Base-by-base conservation (phyloP, 2,113 vertebrate genomes). In the Crypturellus undulatus region DNA sequence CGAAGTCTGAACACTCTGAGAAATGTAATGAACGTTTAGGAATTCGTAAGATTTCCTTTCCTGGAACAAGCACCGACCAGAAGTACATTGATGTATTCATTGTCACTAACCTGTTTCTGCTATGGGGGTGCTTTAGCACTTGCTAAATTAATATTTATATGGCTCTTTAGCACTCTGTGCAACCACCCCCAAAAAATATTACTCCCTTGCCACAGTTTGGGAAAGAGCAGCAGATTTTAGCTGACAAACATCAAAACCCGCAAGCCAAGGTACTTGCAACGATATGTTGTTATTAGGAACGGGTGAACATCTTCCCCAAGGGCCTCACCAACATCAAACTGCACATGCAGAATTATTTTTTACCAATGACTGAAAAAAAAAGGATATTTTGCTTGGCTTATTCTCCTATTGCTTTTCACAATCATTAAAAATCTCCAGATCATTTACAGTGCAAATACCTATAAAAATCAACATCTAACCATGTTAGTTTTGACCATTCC, bases 171-270 rank as follows among this genome's bases (percentile, higher is more conserved):
- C 7, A 14, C 25, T 43, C n/a, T 1, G 0, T 28, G 43, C 7
- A 17, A 3, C 5, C 24, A 2, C 47, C 21, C 38, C 18, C 70
- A 21, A 1, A 14, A 34, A 67, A 8, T 13, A 52, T 4, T 6
- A 47, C 32, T 67, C 45, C 45, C 54, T 10, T 5, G 47, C 34
- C 2, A 3, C 67, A 54, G 22, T 1, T 45, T 9, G 38, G 68
- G 56, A 85, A 59, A 45, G 26, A 56, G 64, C 49, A 54, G 59
- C 71, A 34, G 20, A 58, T 47, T 70, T 30, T 75, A n/a, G 30
- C 22, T 0, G 4, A 36, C 15, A 28, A n/a, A n/a, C 18, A 51
- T 11, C n/a, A 6, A n/a, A 64, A 63, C 8, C 51, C 8, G 0
- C 9, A 40, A 36, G 38, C 24, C 26, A 30, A 26, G 59, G 16